phyloP scores from a whole-genome alignment of 1,140 invertebrate genomes.

The Apis florea region DNA sequence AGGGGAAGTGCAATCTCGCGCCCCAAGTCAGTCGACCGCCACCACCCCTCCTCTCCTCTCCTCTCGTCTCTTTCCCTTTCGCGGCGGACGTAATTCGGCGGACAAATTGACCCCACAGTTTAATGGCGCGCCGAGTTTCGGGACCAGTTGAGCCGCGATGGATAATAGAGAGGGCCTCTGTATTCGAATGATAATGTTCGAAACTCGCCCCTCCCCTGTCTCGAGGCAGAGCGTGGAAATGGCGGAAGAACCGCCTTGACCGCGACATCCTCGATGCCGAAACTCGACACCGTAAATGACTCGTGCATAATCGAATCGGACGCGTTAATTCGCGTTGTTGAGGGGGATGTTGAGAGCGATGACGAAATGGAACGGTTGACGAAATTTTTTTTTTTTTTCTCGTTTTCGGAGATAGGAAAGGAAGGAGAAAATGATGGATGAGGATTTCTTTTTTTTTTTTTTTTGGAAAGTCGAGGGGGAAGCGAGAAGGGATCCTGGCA shows the following conservation, averaged over 20 bases:
- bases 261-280: constrained; percentile 33
- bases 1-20: constrained; percentile 47
- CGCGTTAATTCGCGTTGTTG: constrained; percentile 57
- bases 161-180: constrained; percentile 54
- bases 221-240: constrained; percentile 57
- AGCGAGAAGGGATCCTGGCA: too few species aligned
- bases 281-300: constrained; percentile 51
- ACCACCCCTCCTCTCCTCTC: neutral
- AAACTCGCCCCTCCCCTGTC: constrained; percentile 32
- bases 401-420: neutral
- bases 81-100: constrained; percentile 17
- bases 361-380: too few species aligned
- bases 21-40: constrained; percentile 24
- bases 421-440: too few species aligned
- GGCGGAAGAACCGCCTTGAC: constrained; percentile 40
- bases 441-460: too few species aligned
- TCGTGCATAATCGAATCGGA: constrained; percentile 61
- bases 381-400: too few species aligned
- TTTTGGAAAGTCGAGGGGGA: neutral
- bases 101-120: constrained; percentile 67
- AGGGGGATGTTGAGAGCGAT: constrained; percentile 8
- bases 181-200: constrained; percentile 64
- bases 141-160: constrained; percentile 49
- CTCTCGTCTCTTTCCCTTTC: neutral
- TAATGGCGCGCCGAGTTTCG: constrained; percentile 61